Conservation (phyloP, 2,888 invertebrate genomes). For the Epinotia demarniana region DNA sequence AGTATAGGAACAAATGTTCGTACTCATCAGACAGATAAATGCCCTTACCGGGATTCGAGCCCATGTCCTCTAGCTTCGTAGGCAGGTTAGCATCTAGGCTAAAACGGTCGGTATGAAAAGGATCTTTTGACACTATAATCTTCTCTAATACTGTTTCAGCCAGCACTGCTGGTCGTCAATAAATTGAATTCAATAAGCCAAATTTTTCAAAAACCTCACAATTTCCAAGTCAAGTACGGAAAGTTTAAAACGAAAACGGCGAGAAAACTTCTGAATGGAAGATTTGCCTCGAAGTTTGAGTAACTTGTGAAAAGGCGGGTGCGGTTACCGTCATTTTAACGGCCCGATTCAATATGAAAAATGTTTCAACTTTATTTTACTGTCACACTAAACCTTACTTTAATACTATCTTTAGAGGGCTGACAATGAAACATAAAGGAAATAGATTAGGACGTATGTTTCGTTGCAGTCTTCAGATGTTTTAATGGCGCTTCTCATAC, state of each 20-base stretch:
- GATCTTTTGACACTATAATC: background rate
- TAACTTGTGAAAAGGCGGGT: conserved; percentile 7
- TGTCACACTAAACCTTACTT: background rate
- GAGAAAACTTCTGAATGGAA: conserved; percentile 32
- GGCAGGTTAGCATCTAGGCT: too few relatives aligned
- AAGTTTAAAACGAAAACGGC: conserved; percentile 34
- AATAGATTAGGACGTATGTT: background rate
- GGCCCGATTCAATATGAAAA: background rate
- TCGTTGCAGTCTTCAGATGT: conserved; percentile 2
- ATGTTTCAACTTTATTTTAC: background rate
- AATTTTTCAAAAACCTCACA: background rate
- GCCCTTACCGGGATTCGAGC: too few relatives aligned
- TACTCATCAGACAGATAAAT: too few relatives aligned
- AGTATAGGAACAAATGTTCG: too few relatives aligned
- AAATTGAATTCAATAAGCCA: conserved; percentile 14
- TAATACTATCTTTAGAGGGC: background rate
- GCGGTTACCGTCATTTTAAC: conserved; percentile 6
- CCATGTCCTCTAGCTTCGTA: too few relatives aligned
- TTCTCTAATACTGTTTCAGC: background rate
- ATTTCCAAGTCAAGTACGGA: conserved; percentile 1
- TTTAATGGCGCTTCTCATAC: conserved; percentile 13
- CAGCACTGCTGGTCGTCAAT: conserved; percentile 4
- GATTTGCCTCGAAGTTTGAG: conserved; percentile 28
- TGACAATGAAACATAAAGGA: background rate
- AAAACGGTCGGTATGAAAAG: too few relatives aligned